Conservation (phyloP, 2,888 invertebrate genomes). For the Dasysyrphus tricinctus region DNA sequence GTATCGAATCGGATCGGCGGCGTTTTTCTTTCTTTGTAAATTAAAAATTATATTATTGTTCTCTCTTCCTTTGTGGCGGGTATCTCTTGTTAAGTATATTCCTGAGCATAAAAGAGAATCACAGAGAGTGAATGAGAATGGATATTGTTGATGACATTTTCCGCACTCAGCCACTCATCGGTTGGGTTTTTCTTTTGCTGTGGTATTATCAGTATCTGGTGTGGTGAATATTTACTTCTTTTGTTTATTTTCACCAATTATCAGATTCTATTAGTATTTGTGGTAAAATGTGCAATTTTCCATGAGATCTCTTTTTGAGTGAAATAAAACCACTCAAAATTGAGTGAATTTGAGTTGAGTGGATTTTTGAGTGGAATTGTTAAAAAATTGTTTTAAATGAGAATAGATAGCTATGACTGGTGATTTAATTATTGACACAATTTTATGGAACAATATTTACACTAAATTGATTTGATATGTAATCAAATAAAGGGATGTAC, state of each 20-base stretch:
- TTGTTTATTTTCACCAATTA: slow-evolving; percentile 29
- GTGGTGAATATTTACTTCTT: slow-evolving; percentile 51
- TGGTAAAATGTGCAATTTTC: slow-evolving; percentile 33
- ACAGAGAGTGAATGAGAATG: slow-evolving; percentile 49
- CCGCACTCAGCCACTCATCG: slow-evolving; percentile 17
- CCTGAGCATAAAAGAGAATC: slow-evolving; percentile 48
- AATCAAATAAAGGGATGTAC: slow-evolving; percentile 7
- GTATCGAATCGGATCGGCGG: neutral
- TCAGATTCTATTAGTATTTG: slow-evolving; percentile 37
- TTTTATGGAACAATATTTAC: slow-evolving; percentile 15
- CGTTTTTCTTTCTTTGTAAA: slow-evolving; percentile 7
- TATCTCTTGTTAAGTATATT: slow-evolving; percentile 1
- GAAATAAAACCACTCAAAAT: neutral
- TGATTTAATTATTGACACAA: slow-evolving; percentile 21
- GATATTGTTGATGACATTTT: slow-evolving; percentile 16
- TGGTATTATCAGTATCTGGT: neutral
- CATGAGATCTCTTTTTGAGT: slow-evolving; percentile 22
- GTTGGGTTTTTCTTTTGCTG: neutral
- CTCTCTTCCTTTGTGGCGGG: neutral
- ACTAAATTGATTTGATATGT: slow-evolving; percentile 31
- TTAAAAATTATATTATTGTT: neutral
- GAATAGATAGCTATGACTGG: neutral
- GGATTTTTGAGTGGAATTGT: slow-evolving; percentile 1
- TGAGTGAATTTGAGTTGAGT: neutral
- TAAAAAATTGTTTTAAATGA: neutral